phyloP scores from a whole-genome alignment of 2,113 vertebrate species.

The Semicossyphus pulcher region DNA sequence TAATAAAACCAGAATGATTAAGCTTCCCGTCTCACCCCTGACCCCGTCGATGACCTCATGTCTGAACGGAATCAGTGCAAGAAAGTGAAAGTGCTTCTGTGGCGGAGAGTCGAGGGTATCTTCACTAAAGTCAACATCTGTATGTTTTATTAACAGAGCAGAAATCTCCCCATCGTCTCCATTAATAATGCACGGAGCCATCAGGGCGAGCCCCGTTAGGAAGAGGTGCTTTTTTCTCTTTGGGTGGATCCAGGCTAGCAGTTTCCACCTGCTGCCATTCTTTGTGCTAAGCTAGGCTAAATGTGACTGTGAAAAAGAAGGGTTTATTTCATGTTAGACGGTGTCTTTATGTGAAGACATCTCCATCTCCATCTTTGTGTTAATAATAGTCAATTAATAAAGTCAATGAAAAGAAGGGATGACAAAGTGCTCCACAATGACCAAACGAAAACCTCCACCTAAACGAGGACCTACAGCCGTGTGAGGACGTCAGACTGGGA shows the following conservation, averaged over 20 bases:
- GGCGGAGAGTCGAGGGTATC: neutral
- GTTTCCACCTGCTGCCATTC: neutral
- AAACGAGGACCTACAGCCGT: too few species aligned
- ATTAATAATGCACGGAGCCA: constrained; percentile 5
- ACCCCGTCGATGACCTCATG: neutral
- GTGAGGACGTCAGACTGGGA: too few species aligned
- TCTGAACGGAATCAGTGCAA: neutral
- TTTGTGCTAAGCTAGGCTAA: constrained; percentile 10
- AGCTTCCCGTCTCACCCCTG: neutral
- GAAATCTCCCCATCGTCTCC: constrained; percentile 4
- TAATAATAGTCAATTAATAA: too few species aligned
- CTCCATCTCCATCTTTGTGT: too few species aligned
- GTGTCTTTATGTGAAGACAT: too few species aligned
- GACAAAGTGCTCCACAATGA: too few species aligned
- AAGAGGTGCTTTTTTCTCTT: neutral
- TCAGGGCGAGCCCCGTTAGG: neutral
- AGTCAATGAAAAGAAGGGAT: too few species aligned
- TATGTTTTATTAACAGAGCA: constrained; percentile 3
- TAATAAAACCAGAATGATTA: neutral
- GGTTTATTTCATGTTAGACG: too few species aligned
- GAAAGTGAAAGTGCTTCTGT: neutral
- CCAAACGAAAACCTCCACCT: too few species aligned
- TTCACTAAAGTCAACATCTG: constrained; percentile 13
- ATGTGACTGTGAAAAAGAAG: too few species aligned
- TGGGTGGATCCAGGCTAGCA: neutral